Evolutionary conservation across 2,113 vertebrate genomes (phyloP).

Genomic region (Vombatus ursinus): DNA sequence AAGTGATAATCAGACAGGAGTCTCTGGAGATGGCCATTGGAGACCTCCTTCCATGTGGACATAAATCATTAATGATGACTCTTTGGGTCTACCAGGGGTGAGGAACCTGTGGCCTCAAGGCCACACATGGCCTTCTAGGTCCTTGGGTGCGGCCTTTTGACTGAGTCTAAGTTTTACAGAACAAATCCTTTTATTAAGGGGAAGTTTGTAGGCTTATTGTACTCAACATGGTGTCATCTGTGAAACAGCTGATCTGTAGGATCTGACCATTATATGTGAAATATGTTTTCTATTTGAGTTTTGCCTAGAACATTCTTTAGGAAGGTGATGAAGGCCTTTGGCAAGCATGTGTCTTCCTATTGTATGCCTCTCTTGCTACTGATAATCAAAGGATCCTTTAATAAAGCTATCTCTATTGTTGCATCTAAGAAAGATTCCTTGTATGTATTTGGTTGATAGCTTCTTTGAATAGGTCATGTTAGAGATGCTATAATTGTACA

Average conservation of each 20-base stretch:
- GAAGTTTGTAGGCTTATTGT: neutral
- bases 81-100: neutral
- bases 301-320: neutral
- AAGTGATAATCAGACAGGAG: neutral
- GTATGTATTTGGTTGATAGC: neutral
- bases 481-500: neutral
- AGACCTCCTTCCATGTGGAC: neutral
- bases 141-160: too few relatives aligned
- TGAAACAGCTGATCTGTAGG: neutral
- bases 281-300: neutral
- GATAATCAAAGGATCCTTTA: neutral
- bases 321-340: neutral
- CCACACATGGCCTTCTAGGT: too few relatives aligned
- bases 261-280: neutral
- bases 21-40: neutral
- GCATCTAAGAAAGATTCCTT: neutral
- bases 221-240: neutral
- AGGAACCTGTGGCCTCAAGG: too few relatives aligned
- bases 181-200: too few relatives aligned
- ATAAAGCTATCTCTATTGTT: neutral
- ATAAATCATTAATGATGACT: neutral
- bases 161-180: too few relatives aligned
- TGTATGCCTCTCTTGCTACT: neutral
- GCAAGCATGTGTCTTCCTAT: neutral
- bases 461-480: neutral